Conservation (phyloP, 1,140 invertebrate genomes). For the Maconellicoccus hirsutus region DNA sequence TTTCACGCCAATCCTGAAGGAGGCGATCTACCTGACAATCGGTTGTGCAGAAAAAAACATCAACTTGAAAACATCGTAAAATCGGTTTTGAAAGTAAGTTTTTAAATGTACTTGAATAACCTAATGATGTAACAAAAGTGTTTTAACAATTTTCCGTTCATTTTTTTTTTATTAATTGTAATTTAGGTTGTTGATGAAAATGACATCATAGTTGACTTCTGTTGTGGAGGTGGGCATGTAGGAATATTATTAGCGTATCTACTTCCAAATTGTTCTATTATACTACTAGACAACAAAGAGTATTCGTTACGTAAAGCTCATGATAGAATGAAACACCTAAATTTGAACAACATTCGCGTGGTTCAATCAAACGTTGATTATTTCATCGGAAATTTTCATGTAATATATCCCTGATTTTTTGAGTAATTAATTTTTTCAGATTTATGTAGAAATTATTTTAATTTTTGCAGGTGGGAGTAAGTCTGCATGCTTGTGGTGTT, state of each 20-base stretch:
- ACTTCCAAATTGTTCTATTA: conserved; percentile 58
- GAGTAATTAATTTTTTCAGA: not conserved
- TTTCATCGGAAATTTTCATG: conserved; percentile 51
- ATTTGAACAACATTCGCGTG: conserved; percentile 62
- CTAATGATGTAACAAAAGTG: not conserved
- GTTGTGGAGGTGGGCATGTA: conserved; percentile 84
- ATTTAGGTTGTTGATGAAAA: conserved; percentile 30
- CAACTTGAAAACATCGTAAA: conserved; percentile 81
- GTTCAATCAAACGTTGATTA: conserved; percentile 82
- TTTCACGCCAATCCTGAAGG: conserved; percentile 58
- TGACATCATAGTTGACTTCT: conserved; percentile 80
- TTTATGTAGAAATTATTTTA: conserved; percentile 28
- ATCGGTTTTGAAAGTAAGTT: conserved; percentile 49
- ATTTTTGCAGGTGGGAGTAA: conserved; percentile 52
- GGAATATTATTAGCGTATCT: conserved; percentile 73
- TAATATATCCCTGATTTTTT: conserved; percentile 25
- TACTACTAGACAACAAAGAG: conserved; percentile 88
- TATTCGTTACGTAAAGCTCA: conserved; percentile 65
- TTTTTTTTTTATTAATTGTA: not conserved
- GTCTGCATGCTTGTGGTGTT: conserved; percentile 86
- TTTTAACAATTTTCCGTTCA: not conserved
- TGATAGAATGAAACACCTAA: conserved; percentile 52
- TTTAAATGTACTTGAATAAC: not conserved
- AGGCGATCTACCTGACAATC: conserved; percentile 60
- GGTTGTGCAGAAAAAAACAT: conserved; percentile 67